phyloP scores from a whole-genome alignment of 2,888 invertebrate species.

The Eupithecia subumbrata region DNA sequence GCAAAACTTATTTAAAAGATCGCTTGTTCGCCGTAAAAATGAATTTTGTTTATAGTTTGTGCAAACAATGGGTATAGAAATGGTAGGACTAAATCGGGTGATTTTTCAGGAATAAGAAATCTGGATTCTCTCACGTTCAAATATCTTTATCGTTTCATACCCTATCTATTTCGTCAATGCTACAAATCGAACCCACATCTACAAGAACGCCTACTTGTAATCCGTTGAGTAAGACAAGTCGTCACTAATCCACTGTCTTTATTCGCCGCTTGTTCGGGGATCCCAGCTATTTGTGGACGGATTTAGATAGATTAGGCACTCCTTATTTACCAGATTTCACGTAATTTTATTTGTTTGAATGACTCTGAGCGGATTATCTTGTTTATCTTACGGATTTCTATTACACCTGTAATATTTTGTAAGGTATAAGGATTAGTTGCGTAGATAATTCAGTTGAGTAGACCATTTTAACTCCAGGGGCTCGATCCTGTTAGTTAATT shows the following conservation, averaged over 20 bases:
- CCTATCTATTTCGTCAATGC: background rate
- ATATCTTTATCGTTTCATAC: background rate
- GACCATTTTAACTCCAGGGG: background rate
- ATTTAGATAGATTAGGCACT: constrained; percentile 65
- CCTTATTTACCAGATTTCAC: constrained; percentile 52
- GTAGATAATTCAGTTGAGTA: background rate
- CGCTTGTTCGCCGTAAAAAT: too few species aligned
- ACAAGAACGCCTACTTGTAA: constrained; percentile 53
- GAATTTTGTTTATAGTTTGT: too few species aligned
- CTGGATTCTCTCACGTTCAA: background rate
- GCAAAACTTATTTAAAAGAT: too few species aligned
- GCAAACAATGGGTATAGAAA: too few species aligned
- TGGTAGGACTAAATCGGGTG: too few species aligned
- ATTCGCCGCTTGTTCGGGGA: constrained; percentile 56
- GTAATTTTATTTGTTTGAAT: constrained; percentile 35
- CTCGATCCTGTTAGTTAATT: background rate
- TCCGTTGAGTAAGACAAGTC: constrained; percentile 72
- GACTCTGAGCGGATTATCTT: constrained; percentile 25
- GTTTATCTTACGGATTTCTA: constrained; percentile 10
- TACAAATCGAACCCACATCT: constrained; percentile 14
- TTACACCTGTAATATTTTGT: background rate
- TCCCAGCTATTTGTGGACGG: constrained; percentile 64
- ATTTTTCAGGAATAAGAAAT: background rate
- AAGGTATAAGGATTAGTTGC: background rate
- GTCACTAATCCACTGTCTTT: constrained; percentile 64